A percentile compares a stretch with the other conserved stretches of the same genome.
These are phyloP conservation scores for Caprella mutica DNA, from an alignment of 2,888 invertebrate species.

Conservation along the genomic window DNA sequence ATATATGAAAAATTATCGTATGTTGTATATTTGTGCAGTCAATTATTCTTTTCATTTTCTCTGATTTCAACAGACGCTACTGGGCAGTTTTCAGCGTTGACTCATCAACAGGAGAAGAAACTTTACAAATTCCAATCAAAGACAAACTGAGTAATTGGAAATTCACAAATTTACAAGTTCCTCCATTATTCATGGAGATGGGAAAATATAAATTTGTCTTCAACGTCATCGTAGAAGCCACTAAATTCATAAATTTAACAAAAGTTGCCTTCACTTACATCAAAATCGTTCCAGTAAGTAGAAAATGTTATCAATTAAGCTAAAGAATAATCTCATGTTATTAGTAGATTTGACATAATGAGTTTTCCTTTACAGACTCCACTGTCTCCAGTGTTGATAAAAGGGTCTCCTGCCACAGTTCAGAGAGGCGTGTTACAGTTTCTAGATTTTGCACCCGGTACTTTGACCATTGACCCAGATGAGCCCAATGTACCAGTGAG, in stretches of 20 bases:
- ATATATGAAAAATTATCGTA: no score
- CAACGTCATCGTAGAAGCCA: constrained; percentile 3
- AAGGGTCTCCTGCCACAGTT: no score
- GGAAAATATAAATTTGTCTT: constrained; percentile 14
- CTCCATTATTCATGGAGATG: not conserved
- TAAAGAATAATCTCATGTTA: no score
- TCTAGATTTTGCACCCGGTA: constrained; percentile 38
- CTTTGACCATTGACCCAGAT: constrained; percentile 41
- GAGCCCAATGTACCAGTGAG: no score
- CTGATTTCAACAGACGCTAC: not conserved
- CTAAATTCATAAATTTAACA: constrained; percentile 11
- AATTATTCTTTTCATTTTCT: no score
- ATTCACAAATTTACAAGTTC: constrained; percentile 9
- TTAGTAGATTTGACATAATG: no score
- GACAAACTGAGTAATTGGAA: constrained; percentile 16
- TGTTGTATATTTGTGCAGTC: no score
- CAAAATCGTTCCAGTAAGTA: constrained; percentile 15
- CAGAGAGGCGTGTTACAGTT: constrained; percentile 37
- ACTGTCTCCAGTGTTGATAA: no score
- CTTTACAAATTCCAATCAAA: not conserved
- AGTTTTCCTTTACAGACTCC: no score
- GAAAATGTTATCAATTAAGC: no score
- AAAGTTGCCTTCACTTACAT: constrained; percentile 10
- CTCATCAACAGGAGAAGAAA: not conserved
- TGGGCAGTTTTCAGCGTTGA: not conserved